Evolutionary conservation across 2,888 invertebrate genomes (phyloP).

Genomic region (Drosophila tripunctata): DNA sequence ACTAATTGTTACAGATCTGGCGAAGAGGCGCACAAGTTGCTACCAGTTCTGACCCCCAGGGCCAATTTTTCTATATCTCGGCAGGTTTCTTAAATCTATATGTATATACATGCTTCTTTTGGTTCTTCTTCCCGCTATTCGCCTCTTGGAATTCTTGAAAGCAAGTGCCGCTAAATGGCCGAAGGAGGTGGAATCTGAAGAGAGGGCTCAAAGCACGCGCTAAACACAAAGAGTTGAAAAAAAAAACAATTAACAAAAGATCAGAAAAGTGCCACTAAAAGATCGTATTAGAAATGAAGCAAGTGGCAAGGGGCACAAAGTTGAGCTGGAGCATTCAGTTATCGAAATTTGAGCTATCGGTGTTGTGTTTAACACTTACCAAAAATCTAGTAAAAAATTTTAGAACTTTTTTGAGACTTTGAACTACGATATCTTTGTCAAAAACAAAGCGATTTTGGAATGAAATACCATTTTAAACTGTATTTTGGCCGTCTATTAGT

Average conservation of each 20-base stretch:
- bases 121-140: background rate
- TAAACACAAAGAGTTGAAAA: conserved; percentile 49
- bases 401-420: no score
- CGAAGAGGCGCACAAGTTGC: conserved; percentile 71
- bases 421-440: no score
- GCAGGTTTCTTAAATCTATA: conserved; percentile 24
- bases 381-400: no score
- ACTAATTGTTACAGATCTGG: conserved; percentile 79
- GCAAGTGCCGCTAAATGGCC: conserved; percentile 76
- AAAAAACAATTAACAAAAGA: conserved; percentile 48
- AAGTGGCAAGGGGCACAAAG: background rate
- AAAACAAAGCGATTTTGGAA: no score
- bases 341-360: conserved; percentile 3
- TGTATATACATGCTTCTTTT: conserved; percentile 17
- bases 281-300: conserved; percentile 35
- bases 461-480: no score
- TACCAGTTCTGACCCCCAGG: conserved; percentile 70
- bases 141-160: conserved; percentile 48
- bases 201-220: conserved; percentile 51
- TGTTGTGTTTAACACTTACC: background rate
- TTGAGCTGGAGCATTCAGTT: background rate
- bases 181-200: conserved; percentile 39
- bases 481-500: no score
- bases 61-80: conserved; percentile 27
- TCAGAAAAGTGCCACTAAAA: conserved; percentile 33